Evolutionary conservation across 2,888 invertebrate species (phyloP).

Genomic region (Sarcophaga carnaria): DNA sequence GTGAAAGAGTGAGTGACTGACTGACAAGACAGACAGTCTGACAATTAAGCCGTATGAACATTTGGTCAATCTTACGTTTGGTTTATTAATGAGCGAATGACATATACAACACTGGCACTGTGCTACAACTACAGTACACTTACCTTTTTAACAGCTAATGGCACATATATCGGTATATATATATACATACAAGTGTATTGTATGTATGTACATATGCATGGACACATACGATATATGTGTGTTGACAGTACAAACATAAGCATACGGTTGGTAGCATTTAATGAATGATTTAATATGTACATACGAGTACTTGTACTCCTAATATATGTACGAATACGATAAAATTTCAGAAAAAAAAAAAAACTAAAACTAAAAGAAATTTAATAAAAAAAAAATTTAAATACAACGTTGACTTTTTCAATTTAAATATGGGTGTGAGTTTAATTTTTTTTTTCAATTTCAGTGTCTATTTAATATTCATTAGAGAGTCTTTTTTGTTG

Average conservation of each 20-base stretch:
- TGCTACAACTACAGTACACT: conserved; percentile 18
- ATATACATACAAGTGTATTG: background rate
- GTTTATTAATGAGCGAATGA: background rate
- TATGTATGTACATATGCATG: background rate
- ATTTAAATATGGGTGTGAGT: conserved; percentile 60
- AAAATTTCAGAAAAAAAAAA: background rate
- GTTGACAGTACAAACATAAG: background rate
- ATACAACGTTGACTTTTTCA: conserved; percentile 54
- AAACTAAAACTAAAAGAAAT: background rate
- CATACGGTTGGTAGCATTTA: conserved; percentile 9
- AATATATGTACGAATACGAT: background rate
- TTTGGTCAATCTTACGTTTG: background rate
- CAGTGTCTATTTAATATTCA: conserved; percentile 44
- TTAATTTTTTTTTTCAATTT: conserved; percentile 16
- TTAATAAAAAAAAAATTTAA: background rate
- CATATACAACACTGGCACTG: background rate
- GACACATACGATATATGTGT: background rate
- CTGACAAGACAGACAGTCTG: conserved; percentile 31
- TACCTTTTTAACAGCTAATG: conserved; percentile 6
- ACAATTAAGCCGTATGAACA: background rate
- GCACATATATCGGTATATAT: background rate
- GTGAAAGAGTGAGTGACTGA: conserved; percentile 30
- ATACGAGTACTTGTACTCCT: background rate
- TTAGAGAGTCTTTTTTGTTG: conserved; percentile 48
- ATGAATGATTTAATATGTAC: conserved; percentile 42